These are phyloP conservation scores for Oenanthe oenanthe DNA, from an alignment of 2,113 vertebrate species.

Conservation along the genomic window DNA sequence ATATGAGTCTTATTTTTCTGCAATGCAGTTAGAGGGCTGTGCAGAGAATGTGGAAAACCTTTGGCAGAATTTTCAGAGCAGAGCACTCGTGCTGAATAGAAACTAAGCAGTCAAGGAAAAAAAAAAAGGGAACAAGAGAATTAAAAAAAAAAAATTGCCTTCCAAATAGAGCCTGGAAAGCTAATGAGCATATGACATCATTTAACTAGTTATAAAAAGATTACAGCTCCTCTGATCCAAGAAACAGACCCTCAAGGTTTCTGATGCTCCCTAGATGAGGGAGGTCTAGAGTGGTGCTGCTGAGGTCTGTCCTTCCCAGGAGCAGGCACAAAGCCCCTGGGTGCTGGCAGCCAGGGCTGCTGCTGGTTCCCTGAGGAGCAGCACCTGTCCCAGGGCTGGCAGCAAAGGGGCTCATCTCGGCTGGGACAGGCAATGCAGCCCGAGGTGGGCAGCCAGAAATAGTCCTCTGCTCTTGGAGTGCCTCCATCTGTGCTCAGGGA, in stretches of 20 bases:
- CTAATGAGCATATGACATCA: constrained; percentile 67
- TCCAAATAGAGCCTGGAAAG: constrained; percentile 64
- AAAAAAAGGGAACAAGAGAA: constrained; percentile 41
- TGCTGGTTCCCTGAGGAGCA: neutral
- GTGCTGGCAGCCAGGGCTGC: neutral
- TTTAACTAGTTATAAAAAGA: constrained; percentile 62
- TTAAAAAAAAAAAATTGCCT: constrained; percentile 53
- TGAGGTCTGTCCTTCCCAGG: neutral
- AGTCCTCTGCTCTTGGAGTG: neutral
- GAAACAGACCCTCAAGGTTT: constrained; percentile 56
- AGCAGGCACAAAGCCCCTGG: neutral
- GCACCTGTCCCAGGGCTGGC: neutral
- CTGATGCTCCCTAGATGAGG: neutral
- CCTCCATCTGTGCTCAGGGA: neutral
- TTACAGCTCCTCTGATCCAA: constrained; percentile 41
- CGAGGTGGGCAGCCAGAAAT: neutral
- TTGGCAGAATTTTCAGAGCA: constrained; percentile 66
- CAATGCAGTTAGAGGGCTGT: constrained; percentile 70
- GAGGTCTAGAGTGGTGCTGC: neutral
- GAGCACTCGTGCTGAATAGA: constrained; percentile 62
- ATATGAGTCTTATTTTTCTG: constrained; percentile 67
- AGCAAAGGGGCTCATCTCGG: neutral
- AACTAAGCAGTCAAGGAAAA: constrained; percentile 61
- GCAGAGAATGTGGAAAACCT: constrained; percentile 70
- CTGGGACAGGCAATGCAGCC: neutral